phyloP scores from a whole-genome alignment of 2,888 invertebrate genomes.

The Agrochola circellaris region DNA sequence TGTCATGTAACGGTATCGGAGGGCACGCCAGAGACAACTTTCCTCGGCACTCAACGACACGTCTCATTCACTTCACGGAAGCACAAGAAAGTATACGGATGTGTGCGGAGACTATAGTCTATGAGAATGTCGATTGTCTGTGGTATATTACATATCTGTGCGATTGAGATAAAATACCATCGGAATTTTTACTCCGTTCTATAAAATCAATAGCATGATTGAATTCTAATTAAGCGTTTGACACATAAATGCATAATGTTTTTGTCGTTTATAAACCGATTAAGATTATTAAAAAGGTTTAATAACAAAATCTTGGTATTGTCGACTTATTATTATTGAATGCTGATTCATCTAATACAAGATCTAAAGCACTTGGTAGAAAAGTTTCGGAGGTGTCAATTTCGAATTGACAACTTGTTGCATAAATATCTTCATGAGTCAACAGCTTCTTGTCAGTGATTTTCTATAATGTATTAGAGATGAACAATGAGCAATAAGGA shows the following conservation, averaged over 20 bases:
- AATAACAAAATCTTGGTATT: constrained; percentile 15
- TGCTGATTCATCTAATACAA: constrained; percentile 21
- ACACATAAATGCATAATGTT: constrained; percentile 25
- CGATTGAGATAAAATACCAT: constrained; percentile 21
- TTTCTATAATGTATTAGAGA: constrained; percentile 28
- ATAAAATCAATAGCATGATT: constrained; percentile 21
- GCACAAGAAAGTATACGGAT: constrained; percentile 72
- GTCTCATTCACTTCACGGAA: constrained; percentile 74
- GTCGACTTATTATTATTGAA: constrained; percentile 2
- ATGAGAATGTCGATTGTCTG: constrained; percentile 70
- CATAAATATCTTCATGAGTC: constrained; percentile 64
- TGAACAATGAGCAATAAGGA: constrained; percentile 62
- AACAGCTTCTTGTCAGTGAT: constrained; percentile 70
- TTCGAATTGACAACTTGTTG: constrained; percentile 34
- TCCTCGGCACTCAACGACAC: constrained; percentile 71
- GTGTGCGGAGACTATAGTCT: constrained; percentile 49
- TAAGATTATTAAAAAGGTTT: constrained; percentile 15
- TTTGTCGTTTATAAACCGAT: constrained; percentile 33
- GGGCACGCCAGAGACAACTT: constrained; percentile 80
- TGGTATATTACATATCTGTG: constrained; percentile 43
- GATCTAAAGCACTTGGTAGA: not conserved
- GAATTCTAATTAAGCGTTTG: constrained; percentile 45
- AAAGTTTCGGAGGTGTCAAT: not conserved
- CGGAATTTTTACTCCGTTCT: constrained; percentile 10
- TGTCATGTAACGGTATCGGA: constrained; percentile 72